phyloP scores from a whole-genome alignment of 2,888 invertebrate species.

The Yponomeuta malinellus region DNA sequence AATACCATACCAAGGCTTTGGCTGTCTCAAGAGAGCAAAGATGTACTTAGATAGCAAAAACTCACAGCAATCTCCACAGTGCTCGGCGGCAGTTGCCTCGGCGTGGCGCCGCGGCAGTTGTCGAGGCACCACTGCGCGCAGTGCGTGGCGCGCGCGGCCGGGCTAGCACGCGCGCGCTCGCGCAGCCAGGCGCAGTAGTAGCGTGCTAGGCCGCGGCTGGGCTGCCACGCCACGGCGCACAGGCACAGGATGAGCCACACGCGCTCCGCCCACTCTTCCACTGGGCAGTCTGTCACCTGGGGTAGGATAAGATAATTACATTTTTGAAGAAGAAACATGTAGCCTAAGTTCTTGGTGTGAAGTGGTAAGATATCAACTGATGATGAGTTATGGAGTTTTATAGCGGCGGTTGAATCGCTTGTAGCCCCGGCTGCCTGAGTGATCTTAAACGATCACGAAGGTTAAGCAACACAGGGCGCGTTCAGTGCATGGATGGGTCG shows the following conservation, averaged over 20 bases:
- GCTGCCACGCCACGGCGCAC: conserved; percentile 94
- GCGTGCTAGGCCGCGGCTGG: conserved; percentile 87
- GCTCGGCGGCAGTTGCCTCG: conserved; percentile 90
- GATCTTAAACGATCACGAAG: too few relatives aligned
- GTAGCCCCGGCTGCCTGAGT: too few relatives aligned
- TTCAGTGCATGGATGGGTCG: too few relatives aligned
- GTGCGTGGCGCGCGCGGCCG: conserved; percentile 77
- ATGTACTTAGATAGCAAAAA: conserved; percentile 56
- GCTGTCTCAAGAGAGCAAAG: conserved; percentile 82
- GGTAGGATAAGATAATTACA: neutral
- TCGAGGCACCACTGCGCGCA: conserved; percentile 96
- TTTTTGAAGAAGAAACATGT: neutral
- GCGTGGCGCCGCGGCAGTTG: conserved; percentile 92
- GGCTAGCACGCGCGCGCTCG: conserved; percentile 59
- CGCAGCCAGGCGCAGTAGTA: conserved; percentile 80
- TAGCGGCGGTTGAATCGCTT: too few relatives aligned
- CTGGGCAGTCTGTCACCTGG: conserved; percentile 89
- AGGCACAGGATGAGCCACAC: conserved; percentile 93
- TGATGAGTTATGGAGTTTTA: too few relatives aligned
- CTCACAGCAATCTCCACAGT: conserved; percentile 94
- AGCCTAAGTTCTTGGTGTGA: neutral
- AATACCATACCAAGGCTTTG: too few relatives aligned
- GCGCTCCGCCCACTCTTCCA: conserved; percentile 86
- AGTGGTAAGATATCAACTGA: too few relatives aligned
- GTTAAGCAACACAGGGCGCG: too few relatives aligned